A percentile compares a stretch with the other conserved stretches of the same genome.
Conservation (phyloP, 2,113 vertebrate genomes). For the Alectura lathami region DNA sequence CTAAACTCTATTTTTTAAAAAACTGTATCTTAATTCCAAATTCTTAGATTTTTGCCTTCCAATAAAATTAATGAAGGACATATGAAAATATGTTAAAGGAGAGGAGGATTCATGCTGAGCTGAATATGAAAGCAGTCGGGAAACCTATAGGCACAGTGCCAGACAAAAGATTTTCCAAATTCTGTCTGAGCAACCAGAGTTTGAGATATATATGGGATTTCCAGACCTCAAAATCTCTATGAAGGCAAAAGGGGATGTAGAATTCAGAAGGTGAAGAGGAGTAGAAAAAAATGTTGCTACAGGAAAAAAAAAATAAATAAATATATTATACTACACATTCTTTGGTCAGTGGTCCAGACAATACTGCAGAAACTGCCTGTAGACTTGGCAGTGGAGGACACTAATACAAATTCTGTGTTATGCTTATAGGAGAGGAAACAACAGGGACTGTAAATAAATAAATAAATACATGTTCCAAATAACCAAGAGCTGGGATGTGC, state of each 20-base stretch:
- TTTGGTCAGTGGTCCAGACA: background rate
- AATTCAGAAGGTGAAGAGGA: background rate
- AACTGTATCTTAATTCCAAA: background rate
- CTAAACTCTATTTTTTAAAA: background rate
- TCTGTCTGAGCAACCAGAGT: constrained; percentile 6
- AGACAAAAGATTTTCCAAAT: constrained; percentile 37
- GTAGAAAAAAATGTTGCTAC: background rate
- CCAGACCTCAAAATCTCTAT: background rate
- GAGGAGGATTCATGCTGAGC: background rate
- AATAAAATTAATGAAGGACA: constrained; percentile 60
- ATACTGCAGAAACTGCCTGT: background rate
- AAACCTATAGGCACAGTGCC: background rate
- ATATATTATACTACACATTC: background rate
- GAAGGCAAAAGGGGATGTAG: background rate
- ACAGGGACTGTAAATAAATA: background rate
- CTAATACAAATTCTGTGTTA: background rate
- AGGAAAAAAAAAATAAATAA: background rate
- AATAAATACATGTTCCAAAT: background rate
- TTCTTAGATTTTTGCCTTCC: constrained; percentile 14
- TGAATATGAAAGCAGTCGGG: constrained; percentile 1
- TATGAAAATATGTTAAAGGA: constrained; percentile 31
- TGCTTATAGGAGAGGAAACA: background rate
- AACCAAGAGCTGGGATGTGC: background rate
- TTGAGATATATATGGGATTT: constrained; percentile 25
- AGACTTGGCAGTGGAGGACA: constrained; percentile 8